A percentile compares a stretch with the other conserved stretches of the same genome.
phyloP scores from a whole-genome alignment of 1,140 invertebrate genomes.

The Aphidius gifuensis region DNA sequence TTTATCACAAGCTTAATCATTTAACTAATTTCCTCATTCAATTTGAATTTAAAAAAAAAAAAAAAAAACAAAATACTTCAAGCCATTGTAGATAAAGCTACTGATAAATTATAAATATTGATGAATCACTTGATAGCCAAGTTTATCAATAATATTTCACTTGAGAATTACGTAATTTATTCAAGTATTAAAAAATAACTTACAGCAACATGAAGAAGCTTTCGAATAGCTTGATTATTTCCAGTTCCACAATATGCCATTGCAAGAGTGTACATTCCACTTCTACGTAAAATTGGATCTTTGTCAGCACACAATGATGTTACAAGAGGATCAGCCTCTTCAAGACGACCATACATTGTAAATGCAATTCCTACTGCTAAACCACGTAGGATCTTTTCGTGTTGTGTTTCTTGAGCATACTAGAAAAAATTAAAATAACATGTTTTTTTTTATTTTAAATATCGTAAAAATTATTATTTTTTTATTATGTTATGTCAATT shows the following conservation, averaged over 20 bases:
- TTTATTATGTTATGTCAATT: not conserved
- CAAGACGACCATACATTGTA: conserved; percentile 94
- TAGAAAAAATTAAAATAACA: conserved; percentile 35
- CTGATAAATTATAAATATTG: too few species aligned
- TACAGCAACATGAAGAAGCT: conserved; percentile 93
- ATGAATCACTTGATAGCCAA: too few species aligned
- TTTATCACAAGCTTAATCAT: too few species aligned
- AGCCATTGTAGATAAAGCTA: too few species aligned
- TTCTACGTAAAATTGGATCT: conserved; percentile 83
- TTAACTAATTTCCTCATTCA: too few species aligned
- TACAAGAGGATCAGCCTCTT: conserved; percentile 94
- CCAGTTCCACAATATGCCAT: conserved; percentile 99
- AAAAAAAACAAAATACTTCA: too few species aligned
- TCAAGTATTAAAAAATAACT: conserved; percentile 35
- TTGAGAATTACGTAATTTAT: too few species aligned
- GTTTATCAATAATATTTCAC: too few species aligned
- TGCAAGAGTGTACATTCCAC: conserved; percentile 96
- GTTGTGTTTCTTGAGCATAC: conserved; percentile 89
- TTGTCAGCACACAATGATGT: conserved; percentile 81
- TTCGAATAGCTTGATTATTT: conserved; percentile 93
- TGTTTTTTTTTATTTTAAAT: not conserved
- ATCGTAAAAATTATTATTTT: too few species aligned
- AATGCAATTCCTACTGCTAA: conserved; percentile 93
- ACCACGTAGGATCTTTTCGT: conserved; percentile 97
- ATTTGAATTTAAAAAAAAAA: too few species aligned